Evolutionary conservation across 2,113 vertebrate genomes (phyloP), one percentile per base, ranked within the genome.

Genomic region (Osmerus eperlanus): DNA sequence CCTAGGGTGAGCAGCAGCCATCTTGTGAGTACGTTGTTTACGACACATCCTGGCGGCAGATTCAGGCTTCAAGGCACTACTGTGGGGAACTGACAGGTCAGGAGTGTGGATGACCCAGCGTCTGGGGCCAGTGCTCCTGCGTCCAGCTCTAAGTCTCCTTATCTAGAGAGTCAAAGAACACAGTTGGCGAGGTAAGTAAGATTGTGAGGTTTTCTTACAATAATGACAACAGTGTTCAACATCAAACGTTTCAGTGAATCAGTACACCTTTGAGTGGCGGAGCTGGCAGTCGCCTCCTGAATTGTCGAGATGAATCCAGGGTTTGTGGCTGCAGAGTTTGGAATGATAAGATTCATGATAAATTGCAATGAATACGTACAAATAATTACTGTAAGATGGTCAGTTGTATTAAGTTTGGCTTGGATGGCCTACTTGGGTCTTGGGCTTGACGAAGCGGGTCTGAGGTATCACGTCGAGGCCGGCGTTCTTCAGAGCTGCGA

Each of bases 401-500:
- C 8, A 47, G 41, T 8, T 11, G 41, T 47, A 1, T 47, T 8
- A 47, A 47, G 9, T 47, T 5, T 47, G 41, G 41, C 9, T 47
- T 47, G 7, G 41, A 47, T 47, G 41, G 9, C 41, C 9, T 47
- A 47, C 41, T 47, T 47, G 8, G 12, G 68, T 69, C 74, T 70
- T 88, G 72, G 79, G 73, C 86, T 86, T 95, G 15, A 89, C 84
- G 79, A 94, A 87, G 41, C 80, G 93, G 15, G 90, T 90, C 70
- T 94, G 97, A 0, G 95, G 91, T n/a, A 95, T 91, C 82, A 99
- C 95, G n/a, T 98, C 95, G 77, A 99, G 92, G 61, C 97, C 97
- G 3, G 97, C 97, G 1, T 90, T 90, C 86, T 92, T 96, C 88
- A 99, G 89, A 58, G 97, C 96, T 82, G 96, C 94, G 75, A 99